Evolutionary conservation across 1,140 invertebrate species (phyloP), one percentile per base, ranked within the genome.

Genomic region (Odontomachus brunneus): DNA sequence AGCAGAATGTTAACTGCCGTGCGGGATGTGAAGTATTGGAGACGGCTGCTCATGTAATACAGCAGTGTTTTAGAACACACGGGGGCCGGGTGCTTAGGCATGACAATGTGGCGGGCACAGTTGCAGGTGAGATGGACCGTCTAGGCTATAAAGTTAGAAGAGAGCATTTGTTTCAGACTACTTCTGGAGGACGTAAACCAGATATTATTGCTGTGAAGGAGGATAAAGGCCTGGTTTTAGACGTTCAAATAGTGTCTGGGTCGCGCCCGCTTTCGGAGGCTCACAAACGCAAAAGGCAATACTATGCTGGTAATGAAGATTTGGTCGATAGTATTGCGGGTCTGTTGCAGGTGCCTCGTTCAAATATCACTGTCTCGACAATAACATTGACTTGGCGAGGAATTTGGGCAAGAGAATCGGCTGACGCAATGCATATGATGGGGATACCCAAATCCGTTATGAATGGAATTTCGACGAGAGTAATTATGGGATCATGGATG

Each of bases 21-120:
- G 90, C 90, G 0, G 90, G 90, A 1, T 93, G 92, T 83, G 2
- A 7, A 0, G 24, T 26, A 4, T 75, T 29, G 49, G 92, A 94
- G 63, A 92, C 93, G 0, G 85, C 88, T 7, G 87, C 89, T 22
- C 93, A 94, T 67, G 86, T 90, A 2, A 89, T 94, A 0, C 92
- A 94, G 71, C 75, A 83, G 11, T 94, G 93, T 80, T 82, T 84
- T 22, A 49, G 92, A 24, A 92, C 91, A 0, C 92, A 94, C 83
- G 91, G 91, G 7, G 91, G 91, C 0, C 80, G 92, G 0, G 89
- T 93, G 7, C 22, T 86, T 14, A 83, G 92, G 4, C 93, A 94
- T 60, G 55, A 92, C 62, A 82, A 81, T 0, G 69, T 91, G 0
- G 55, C 22, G 0, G 19, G 53, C 1, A 80, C 33, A 0, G 4